phyloP scores from a whole-genome alignment of 1,140 invertebrate species.

The Pissodes strobi region DNA sequence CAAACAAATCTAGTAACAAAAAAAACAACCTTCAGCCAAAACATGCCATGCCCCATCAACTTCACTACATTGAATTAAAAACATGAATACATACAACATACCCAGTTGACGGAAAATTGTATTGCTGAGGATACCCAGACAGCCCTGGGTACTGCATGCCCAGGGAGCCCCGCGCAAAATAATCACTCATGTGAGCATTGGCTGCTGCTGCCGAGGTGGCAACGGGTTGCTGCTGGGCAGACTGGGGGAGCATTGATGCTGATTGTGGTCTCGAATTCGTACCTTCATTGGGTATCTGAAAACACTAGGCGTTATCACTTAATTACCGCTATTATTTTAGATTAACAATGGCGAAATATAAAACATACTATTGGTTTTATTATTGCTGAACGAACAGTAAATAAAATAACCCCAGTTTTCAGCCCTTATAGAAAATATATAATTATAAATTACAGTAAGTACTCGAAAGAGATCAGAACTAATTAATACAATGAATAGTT shows the following conservation, averaged over 20 bases:
- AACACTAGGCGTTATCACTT: too few species aligned
- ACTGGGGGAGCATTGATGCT: constrained; percentile 31
- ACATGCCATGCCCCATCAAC: not conserved
- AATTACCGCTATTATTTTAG: too few species aligned
- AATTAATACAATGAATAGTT: too few species aligned
- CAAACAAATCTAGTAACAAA: too few species aligned
- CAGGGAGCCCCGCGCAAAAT: constrained; percentile 42
- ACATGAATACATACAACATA: constrained; percentile 35
- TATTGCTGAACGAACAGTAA: too few species aligned
- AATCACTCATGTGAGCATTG: constrained; percentile 40
- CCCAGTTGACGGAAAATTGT: constrained; percentile 42
- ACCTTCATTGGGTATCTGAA: constrained; percentile 35
- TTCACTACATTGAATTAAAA: constrained; percentile 27
- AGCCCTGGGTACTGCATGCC: constrained; percentile 40
- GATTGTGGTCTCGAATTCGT: constrained; percentile 41
- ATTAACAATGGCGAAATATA: too few species aligned
- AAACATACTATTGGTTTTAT: too few species aligned
- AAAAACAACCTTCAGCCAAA: not conserved
- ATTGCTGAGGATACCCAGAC: constrained; percentile 44
- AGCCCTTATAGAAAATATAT: too few species aligned
- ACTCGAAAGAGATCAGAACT: too few species aligned
- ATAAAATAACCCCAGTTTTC: too few species aligned
- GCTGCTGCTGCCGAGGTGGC: constrained; percentile 21
- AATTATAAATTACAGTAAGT: too few species aligned
- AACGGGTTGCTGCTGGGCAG: not conserved